These are phyloP conservation scores for Mus caroli DNA, from an alignment of 2,797 vertebrate genomes.

Conservation along the genomic window DNA sequence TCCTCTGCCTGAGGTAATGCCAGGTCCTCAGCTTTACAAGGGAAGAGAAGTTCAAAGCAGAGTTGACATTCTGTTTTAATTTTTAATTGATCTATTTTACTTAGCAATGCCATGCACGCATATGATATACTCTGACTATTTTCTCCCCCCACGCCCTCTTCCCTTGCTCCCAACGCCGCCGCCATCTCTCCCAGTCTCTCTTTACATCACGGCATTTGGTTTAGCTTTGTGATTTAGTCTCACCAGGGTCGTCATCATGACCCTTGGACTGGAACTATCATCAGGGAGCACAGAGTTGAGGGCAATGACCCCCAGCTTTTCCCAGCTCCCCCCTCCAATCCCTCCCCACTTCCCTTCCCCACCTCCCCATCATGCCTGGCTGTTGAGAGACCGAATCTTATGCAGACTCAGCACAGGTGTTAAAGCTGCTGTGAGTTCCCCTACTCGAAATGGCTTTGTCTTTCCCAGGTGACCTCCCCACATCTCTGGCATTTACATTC, in stretches of 20 bases:
- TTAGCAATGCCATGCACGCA: neutral
- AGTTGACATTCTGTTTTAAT: neutral
- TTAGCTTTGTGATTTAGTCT: neutral
- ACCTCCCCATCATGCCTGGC: neutral
- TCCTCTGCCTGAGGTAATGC: neutral
- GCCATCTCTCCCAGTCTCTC: no score
- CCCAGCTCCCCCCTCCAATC: neutral
- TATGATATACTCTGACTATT: neutral
- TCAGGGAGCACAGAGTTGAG: neutral
- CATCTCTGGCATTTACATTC: neutral
- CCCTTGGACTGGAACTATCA: neutral
- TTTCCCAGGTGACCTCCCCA: neutral
- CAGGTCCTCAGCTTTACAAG: neutral
- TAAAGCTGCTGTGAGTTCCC: neutral
- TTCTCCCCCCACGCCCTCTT: neutral
- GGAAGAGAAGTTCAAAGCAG: no score
- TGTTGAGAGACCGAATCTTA: neutral
- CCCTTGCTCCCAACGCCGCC: rapidly evolving
- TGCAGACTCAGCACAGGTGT: neutral
- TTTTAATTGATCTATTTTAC: neutral
- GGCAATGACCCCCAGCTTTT: neutral
- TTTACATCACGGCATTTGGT: neutral
- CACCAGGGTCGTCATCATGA: no score
- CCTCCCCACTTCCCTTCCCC: neutral
- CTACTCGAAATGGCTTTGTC: neutral